phyloP scores from a whole-genome alignment of 2,888 invertebrate genomes.

The Synergus laeviventris region DNA sequence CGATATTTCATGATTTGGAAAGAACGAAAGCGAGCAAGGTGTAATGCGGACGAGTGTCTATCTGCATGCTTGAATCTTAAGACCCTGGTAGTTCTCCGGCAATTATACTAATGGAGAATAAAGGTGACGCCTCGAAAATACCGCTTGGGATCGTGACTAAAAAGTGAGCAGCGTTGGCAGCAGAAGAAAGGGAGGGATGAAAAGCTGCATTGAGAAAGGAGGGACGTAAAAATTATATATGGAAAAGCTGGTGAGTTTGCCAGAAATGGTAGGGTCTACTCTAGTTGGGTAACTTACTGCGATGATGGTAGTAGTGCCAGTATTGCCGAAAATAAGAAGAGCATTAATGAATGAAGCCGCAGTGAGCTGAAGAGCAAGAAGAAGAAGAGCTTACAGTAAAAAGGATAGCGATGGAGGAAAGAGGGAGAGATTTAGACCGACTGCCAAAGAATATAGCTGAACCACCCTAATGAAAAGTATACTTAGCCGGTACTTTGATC shows the following conservation, averaged over 20 bases:
- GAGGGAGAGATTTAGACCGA: slow-evolving; percentile 55
- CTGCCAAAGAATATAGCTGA: slow-evolving; percentile 60
- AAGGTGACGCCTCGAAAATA: slow-evolving; percentile 55
- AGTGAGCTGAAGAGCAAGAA: slow-evolving; percentile 40
- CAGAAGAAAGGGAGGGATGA: slow-evolving; percentile 34
- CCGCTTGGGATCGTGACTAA: slow-evolving; percentile 46
- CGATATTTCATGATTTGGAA: slow-evolving; percentile 53
- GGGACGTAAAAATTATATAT: slow-evolving; percentile 37
- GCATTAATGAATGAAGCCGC: slow-evolving; percentile 70
- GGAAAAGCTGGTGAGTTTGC: slow-evolving; percentile 50
- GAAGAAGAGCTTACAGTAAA: slow-evolving; percentile 41
- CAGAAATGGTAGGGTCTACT: slow-evolving; percentile 55
- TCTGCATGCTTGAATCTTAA: slow-evolving; percentile 64
- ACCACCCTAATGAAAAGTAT: slow-evolving; percentile 67
- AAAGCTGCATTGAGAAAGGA: slow-evolving; percentile 35
- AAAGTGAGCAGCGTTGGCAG: slow-evolving; percentile 42
- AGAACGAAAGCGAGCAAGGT: slow-evolving; percentile 21
- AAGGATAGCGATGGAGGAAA: slow-evolving; percentile 49
- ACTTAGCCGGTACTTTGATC: slow-evolving; percentile 68
- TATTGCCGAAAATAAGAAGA: slow-evolving; percentile 70
- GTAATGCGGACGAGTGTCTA: slow-evolving; percentile 42
- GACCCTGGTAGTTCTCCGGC: slow-evolving; percentile 71
- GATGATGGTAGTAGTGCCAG: slow-evolving; percentile 55
- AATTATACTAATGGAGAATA: slow-evolving; percentile 75
- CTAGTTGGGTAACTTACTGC: slow-evolving; percentile 40